phyloP scores from a whole-genome alignment of 2,888 invertebrate species.

The Proisotoma minuta region DNA sequence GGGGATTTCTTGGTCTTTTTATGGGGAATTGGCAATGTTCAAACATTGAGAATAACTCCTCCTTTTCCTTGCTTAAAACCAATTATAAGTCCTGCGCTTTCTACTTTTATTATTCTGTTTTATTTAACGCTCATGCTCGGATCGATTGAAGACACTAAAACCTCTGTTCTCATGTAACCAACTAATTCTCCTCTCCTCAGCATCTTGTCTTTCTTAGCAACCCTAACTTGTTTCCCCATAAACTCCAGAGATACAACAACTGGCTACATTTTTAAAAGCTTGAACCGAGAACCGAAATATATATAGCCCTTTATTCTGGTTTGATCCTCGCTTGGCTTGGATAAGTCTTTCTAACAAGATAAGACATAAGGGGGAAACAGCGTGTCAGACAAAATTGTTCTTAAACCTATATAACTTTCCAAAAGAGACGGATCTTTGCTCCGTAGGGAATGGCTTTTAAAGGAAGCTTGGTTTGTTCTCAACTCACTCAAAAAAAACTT shows the following conservation, averaged over 20 bases:
- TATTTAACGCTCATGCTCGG: constrained; percentile 48
- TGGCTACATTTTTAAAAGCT: no score
- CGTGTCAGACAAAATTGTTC: constrained; percentile 4
- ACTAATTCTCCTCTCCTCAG: not conserved
- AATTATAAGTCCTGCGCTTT: constrained; percentile 47
- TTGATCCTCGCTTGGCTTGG: not conserved
- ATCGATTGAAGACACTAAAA: constrained; percentile 45
- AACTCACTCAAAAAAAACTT: not conserved
- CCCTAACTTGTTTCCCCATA: not conserved
- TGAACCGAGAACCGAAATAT: no score
- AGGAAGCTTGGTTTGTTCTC: no score
- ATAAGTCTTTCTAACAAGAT: constrained; percentile 1
- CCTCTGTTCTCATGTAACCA: constrained; percentile 12
- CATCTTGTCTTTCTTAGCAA: not conserved
- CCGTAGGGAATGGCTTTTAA: not conserved
- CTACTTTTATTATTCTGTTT: constrained; percentile 40
- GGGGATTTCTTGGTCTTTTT: constrained; percentile 21
- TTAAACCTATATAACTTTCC: not conserved
- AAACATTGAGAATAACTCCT: constrained; percentile 46
- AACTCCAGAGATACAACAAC: not conserved
- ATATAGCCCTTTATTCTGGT: not conserved
- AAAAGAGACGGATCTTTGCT: not conserved
- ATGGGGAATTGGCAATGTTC: constrained; percentile 31
- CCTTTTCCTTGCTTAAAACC: constrained; percentile 46
- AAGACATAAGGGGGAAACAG: not conserved